phyloP scores from a whole-genome alignment of 2,113 vertebrate species.

The Bagarius yarrelli region DNA sequence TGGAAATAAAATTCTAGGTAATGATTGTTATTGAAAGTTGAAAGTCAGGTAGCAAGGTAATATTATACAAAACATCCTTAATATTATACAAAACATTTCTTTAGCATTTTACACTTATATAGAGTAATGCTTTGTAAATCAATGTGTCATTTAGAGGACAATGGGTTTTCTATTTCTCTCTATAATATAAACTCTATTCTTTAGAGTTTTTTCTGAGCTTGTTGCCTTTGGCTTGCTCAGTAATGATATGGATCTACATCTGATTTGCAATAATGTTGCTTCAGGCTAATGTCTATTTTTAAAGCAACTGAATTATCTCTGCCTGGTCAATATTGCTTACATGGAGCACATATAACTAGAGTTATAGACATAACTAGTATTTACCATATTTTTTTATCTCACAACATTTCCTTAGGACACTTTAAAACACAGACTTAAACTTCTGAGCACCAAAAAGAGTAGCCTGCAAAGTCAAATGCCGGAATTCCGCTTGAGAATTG shows the following conservation, averaged over 20 bases:
- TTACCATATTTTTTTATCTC: neutral
- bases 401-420: slow-evolving; percentile 65
- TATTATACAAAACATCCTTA: too few relatives aligned
- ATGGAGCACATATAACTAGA: neutral
- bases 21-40: too few relatives aligned
- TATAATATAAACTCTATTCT: too few relatives aligned
- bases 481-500: slow-evolving; percentile 73
- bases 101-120: too few relatives aligned
- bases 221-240: neutral
- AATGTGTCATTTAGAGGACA: too few relatives aligned
- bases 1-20: too few relatives aligned
- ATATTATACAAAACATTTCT: too few relatives aligned
- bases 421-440: slow-evolving; percentile 75
- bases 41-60: too few relatives aligned
- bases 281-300: neutral
- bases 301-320: neutral
- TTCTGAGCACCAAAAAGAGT: slow-evolving; percentile 75
- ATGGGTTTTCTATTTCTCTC: too few relatives aligned
- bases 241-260: neutral
- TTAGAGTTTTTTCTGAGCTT: neutral
- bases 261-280: neutral
- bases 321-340: too few relatives aligned
- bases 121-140: too few relatives aligned
- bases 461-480: slow-evolving; percentile 78
- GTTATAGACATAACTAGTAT: neutral